Base-by-base conservation (phyloP, 2,888 invertebrate genomes). In the Drosophila suboccidentalis region DNA sequence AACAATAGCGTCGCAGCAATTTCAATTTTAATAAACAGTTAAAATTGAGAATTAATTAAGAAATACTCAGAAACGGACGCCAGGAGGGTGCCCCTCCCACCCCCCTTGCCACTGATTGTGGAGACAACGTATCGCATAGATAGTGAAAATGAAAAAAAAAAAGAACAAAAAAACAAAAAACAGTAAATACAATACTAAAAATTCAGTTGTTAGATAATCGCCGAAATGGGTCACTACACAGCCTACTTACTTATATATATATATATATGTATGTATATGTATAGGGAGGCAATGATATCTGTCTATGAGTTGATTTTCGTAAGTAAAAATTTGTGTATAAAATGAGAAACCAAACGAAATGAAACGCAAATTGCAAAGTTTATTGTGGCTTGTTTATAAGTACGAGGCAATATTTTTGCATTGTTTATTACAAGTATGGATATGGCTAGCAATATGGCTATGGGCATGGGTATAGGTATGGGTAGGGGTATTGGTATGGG, bases 41-140 rank as follows among this genome's bases (percentile, higher is more conserved):
- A 71, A 84, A 87, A 82, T 80, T 80, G 84, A 73, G 75, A 77
- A 81, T 83, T 81, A 81, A 84, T 84, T 87, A 87, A 77, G 81
- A 67, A 50, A 64, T 65, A 59, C 57, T 57, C 22, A 32, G 22
- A 46, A 32, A n/a, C 13, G 50, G 39, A 26, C 11, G 32, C 8
- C 26, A 29, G 43, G 32, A 43, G 34, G 9, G 39, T 39, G 17
- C 13, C n/a, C n/a, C 44, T n/a, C n/a, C n/a, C 47, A 9, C 22
- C 11, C n/a, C 47, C 13, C 11, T 13, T 1, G 8, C 11, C 49
- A 68, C 81, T 81, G 82, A 82, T 82, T 86, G 76, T 74, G 68
- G 50, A 71, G 71, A 66, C 72, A 72, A 74, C 76, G 76, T 83
- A 87, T 83, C 87, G 83, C 71, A 68, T 54, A 87, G 84, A 84